Conservation (phyloP, 1,140 invertebrate genomes). For the Rhopalosiphum maidis region DNA sequence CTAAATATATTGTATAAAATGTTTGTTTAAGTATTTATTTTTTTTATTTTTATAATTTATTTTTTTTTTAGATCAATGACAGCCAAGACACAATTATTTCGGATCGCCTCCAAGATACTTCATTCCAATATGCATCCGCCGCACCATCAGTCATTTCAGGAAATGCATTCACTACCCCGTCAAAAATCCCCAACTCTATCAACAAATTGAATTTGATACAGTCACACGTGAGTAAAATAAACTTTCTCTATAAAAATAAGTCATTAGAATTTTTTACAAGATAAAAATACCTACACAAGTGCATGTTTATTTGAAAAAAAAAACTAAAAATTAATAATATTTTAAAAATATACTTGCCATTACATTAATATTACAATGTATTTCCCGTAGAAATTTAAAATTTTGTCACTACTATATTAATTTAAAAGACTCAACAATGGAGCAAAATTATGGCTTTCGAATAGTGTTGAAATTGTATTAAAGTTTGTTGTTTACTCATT, state of each 20-base stretch:
- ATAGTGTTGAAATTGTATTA: background rate
- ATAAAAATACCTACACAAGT: background rate
- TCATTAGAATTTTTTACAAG: background rate
- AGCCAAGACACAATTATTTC: background rate
- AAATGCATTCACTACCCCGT: conserved; percentile 19
- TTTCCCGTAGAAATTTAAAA: background rate
- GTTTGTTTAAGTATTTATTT: background rate
- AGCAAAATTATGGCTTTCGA: background rate
- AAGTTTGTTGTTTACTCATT: background rate
- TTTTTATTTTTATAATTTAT: background rate
- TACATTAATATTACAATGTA: background rate
- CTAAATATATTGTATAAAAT: background rate
- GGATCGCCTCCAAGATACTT: conserved; percentile 32
- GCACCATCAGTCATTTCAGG: conserved; percentile 38
- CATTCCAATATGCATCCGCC: background rate
- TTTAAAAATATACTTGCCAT: background rate
- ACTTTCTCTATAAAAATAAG: background rate
- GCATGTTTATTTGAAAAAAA: background rate
- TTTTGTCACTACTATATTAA: background rate
- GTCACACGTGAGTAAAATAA: conserved; percentile 42
- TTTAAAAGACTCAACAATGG: background rate
- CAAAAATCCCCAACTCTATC: conserved; percentile 40
- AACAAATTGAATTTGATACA: conserved; percentile 46
- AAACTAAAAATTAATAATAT: background rate
- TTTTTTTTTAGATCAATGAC: background rate